These are phyloP conservation scores for Hofmannophila pseudospretella DNA, from an alignment of 2,888 invertebrate species.

Conservation along the genomic window DNA sequence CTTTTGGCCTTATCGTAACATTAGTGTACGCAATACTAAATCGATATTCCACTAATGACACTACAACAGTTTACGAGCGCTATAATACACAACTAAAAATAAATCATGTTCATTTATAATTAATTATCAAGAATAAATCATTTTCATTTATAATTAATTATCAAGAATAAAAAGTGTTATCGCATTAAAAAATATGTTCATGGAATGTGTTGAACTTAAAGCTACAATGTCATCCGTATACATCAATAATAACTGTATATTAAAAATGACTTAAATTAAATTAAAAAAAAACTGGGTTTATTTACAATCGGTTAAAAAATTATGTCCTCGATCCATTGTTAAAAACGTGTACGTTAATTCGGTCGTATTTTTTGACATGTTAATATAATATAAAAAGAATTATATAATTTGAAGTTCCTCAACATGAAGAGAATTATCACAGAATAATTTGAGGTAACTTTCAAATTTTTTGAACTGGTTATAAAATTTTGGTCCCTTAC, in stretches of 20 bases:
- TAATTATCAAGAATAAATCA: conserved; percentile 11
- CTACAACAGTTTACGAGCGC: conserved; percentile 67
- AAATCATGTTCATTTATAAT: conserved; percentile 19
- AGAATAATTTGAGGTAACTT: conserved; percentile 71
- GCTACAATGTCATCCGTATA: conserved; percentile 63
- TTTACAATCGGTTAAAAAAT: conserved; percentile 32
- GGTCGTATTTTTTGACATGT: conserved; percentile 8
- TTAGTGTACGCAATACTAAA: conserved; percentile 68
- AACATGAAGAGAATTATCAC: conserved; percentile 74
- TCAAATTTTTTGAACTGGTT: conserved; percentile 43
- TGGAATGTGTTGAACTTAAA: conserved; percentile 56
- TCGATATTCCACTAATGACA: conserved; percentile 60
- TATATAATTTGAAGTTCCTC: conserved; percentile 65
- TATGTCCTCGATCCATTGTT: conserved; percentile 12
- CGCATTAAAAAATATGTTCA: conserved; percentile 38
- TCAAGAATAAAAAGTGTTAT: conserved; percentile 44
- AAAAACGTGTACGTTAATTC: conserved; percentile 3
- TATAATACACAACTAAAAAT: conserved; percentile 51
- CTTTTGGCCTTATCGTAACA: conserved; percentile 73
- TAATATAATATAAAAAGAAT: conserved; percentile 1
- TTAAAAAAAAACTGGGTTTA: conserved; percentile 26
- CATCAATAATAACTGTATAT: conserved; percentile 16
- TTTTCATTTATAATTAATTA: conserved; percentile 13
- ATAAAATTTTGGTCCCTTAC: conserved; percentile 28
- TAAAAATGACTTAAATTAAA: conserved; percentile 15